A percentile compares a stretch with the other conserved stretches of the same genome.
Evolutionary conservation across 2,888 invertebrate species (phyloP).

Genomic region (Rhopalosiphum nymphaeae): DNA sequence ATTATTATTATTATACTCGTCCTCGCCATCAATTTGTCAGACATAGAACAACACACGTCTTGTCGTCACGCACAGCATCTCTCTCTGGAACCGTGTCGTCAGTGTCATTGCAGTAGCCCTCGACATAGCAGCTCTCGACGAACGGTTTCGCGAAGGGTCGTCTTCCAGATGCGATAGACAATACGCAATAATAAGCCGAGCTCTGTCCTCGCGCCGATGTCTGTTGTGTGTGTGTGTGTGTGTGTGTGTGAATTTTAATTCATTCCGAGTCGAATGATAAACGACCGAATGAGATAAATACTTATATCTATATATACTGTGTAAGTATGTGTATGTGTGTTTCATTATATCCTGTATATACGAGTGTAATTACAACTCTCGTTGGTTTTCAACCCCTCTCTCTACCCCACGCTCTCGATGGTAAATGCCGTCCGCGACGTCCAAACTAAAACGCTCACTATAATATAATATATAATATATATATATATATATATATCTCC

Average conservation of each 20-base stretch:
- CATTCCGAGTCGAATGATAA: constrained; percentile 45
- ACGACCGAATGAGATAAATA: constrained; percentile 35
- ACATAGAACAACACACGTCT: background rate
- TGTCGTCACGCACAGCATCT: background rate
- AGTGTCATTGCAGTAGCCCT: background rate
- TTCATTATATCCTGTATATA: background rate
- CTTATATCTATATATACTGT: background rate
- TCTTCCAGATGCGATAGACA: constrained; percentile 8
- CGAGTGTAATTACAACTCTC: constrained; percentile 16
- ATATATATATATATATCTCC: background rate
- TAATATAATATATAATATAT: background rate
- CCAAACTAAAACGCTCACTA: background rate
- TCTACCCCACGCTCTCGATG: background rate
- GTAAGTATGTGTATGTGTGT: background rate
- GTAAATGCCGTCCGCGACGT: background rate
- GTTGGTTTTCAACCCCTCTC: background rate
- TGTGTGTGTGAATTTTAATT: constrained; percentile 18
- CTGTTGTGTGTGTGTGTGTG: background rate
- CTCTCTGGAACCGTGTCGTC: background rate
- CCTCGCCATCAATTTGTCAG: background rate
- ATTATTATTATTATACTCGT: background rate
- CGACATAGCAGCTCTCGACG: background rate
- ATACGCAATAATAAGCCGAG: background rate
- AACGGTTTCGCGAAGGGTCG: background rate
- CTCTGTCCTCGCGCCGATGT: background rate